Base-by-base conservation (phyloP, 37 sponge, comb jelly and placozoan species). In the Beroe ovata region DNA sequence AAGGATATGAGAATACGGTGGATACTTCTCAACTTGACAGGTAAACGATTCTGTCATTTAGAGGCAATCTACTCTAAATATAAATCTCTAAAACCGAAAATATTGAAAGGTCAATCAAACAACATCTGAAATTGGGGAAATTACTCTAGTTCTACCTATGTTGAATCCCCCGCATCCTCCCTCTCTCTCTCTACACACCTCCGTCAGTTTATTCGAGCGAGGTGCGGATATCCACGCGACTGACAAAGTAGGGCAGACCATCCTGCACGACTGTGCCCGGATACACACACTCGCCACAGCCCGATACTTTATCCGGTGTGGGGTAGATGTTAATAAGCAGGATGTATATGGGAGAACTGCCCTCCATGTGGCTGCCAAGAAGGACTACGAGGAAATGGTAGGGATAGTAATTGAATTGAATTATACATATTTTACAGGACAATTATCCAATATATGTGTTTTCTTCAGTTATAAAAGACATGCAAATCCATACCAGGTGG, bases 311-410 rank as follows among this genome's bases (percentile, higher is more conserved):
- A 77, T 77, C 20, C 26, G 84, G 41, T 77, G 36, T 77, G 84
- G 84, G 26, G 38, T 77, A 11, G 84, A 77, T 39, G 47, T 77
- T 21, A 40, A 77, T 40, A 35, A 6, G 11, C 84, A 77, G 38
- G 84, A 77, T 40, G 25, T 19, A 8, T 77, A 42, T 42, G 84
- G 84, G 8, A 77, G 84, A 77, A 77, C 84, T 32, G 84, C 84
- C 28, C 84, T 77, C 28, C 84, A 77, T 42, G 38, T 77, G 0
- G 84, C 84, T 32, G 84, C 84, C 8, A 33, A 77, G 47, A 33
- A 35, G 26, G 84, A 77, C 28, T 77, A 77, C 28, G 54, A 42
- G 4, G 84, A 77, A 39, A 77, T 77, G 84, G 84, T 77, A 25
- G 19, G 71, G 23, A n/a, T 25, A 4, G 63, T 20, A n/a, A 26